Base-by-base conservation (phyloP, 2,113 vertebrate genomes). In the Phoenicopterus ruber region DNA sequence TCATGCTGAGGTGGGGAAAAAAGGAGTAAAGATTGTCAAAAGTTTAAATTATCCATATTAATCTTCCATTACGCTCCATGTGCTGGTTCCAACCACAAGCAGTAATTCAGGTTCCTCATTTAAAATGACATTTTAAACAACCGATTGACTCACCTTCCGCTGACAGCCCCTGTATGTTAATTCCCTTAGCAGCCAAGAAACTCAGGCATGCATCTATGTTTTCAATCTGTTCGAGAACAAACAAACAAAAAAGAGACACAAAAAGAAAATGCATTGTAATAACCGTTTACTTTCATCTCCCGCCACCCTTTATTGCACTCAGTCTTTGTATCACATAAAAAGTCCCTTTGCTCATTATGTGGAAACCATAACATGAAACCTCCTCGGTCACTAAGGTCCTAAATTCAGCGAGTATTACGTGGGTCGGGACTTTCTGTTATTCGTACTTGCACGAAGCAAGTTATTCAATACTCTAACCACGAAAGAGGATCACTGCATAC, bases 161-260 rank as follows among this genome's bases (percentile, higher is more conserved):
- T 97, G 99, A 99, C 97, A 99, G 98, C 90, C 99, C 99, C 98
- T 99, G 99, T 98, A 99, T 99, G 98, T 99, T 99, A 95, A 99
- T 99, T 94, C 99, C 99, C 98, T 99, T 99, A 46, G 99, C 99
- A 98, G 99, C 99, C 98, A 99, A 98, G 98, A 99, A 99, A 98
- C 99, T 99, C 98, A 99, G 98, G 98, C 99, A 99, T 29, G 98
- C 98, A 86, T 99, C 99, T 94, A 99, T 99, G 98, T 99, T 99
- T 98, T 99, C 99, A 98, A 99, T 99, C 99, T 99, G 97, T 69
- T 79, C 82, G 70, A 44, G 42, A 55, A 55, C 44, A 93, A 93
- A 89, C 36, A 57, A 72, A 81, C 25, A 67, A 38, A 54, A 52
- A 25, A 54, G 32, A 96, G 65, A 94, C 42, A 94, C 44, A 82